Evolutionary conservation across 2,797 vertebrate genomes (phyloP).

Genomic region (Pithecia hirsuta): DNA sequence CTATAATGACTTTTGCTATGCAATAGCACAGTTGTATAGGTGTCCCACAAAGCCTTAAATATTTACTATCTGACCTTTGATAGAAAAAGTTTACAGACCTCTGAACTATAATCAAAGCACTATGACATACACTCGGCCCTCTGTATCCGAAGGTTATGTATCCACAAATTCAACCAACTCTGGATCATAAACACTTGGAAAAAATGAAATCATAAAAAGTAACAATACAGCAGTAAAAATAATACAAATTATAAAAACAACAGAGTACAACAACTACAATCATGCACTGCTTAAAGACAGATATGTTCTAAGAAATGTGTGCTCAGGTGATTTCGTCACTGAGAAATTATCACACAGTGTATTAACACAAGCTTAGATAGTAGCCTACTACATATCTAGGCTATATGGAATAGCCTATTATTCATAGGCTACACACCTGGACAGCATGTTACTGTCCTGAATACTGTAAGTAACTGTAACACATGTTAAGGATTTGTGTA

Average conservation of each 20-base stretch:
- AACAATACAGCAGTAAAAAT: not conserved
- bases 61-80: not conserved
- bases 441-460: not conserved
- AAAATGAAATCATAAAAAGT: not conserved
- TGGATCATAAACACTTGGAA: not conserved
- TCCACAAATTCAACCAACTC: not conserved
- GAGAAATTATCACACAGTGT: not conserved
- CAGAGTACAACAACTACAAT: not conserved
- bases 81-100: not conserved
- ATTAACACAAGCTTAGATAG: not conserved
- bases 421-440: not conserved
- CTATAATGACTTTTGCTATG: not conserved
- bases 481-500: not conserved
- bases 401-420: not conserved
- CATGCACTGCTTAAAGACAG: not conserved
- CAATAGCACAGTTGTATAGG: not conserved
- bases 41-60: not conserved
- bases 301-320: not conserved
- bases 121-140: not conserved
- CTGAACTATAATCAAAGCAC: not conserved
- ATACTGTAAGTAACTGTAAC: not conserved
- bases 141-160: not conserved
- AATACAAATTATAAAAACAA: not conserved
- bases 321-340: not conserved
- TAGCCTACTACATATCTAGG: not conserved